These are phyloP conservation scores for Augiades crinisus DNA, from an alignment of 2,888 invertebrate species.

Conservation along the genomic window DNA sequence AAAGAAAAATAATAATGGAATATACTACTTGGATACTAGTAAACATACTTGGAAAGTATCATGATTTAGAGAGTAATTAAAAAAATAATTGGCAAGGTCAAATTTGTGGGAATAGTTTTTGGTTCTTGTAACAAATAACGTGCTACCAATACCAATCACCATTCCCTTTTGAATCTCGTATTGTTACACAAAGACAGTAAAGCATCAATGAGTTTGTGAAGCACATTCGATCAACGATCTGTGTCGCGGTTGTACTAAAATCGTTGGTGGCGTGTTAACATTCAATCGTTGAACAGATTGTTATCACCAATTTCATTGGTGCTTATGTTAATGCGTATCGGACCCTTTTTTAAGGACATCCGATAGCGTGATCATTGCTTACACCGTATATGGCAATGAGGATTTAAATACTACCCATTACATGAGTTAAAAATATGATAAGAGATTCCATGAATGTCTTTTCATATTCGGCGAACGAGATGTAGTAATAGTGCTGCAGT, in stretches of 20 bases:
- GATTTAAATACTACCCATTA: neutral
- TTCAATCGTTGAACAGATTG: slow-evolving; percentile 14
- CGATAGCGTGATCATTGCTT: slow-evolving; percentile 1
- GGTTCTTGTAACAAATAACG: too few relatives aligned
- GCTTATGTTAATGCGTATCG: slow-evolving; percentile 17
- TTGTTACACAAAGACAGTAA: neutral
- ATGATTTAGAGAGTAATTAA: too few relatives aligned
- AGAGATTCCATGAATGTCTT: neutral
- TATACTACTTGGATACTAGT: too few relatives aligned
- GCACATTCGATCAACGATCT: neutral
- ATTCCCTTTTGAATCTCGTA: too few relatives aligned
- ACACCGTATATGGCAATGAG: slow-evolving; percentile 7
- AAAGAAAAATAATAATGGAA: too few relatives aligned
- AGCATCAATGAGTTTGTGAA: neutral
- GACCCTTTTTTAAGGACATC: slow-evolving; percentile 3
- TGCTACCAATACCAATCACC: too few relatives aligned
- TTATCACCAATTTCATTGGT: slow-evolving; percentile 19
- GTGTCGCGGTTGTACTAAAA: slow-evolving; percentile 3
- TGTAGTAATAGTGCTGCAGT: too few relatives aligned
- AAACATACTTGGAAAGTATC: too few relatives aligned
- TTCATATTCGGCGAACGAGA: too few relatives aligned
- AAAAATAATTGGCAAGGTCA: too few relatives aligned
- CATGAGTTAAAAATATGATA: neutral
- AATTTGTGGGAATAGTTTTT: too few relatives aligned
- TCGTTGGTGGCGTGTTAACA: slow-evolving; percentile 10